phyloP scores from a whole-genome alignment of 2,797 vertebrate genomes.

The Amblyraja radiata region DNA sequence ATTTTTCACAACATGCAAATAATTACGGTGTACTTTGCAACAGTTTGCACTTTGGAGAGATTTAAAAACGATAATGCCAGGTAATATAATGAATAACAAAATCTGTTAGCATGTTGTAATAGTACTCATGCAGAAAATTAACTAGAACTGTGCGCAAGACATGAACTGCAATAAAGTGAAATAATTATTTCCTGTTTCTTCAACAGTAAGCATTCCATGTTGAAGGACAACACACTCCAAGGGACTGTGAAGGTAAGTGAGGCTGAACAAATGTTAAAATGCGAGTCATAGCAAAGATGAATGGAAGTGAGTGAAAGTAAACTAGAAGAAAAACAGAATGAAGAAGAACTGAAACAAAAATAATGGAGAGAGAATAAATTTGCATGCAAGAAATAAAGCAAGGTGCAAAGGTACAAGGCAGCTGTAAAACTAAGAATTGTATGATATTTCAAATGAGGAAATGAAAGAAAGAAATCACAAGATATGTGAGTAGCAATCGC shows the following conservation, averaged over 20 bases:
- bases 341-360: background rate
- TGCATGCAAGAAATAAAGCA: background rate
- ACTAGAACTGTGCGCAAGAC: conserved; percentile 4
- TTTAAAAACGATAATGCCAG: background rate
- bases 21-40: background rate
- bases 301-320: background rate
- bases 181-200: conserved; percentile 52
- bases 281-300: background rate
- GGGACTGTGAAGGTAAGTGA: conserved; percentile 92
- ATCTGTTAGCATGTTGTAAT: background rate
- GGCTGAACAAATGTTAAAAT: background rate
- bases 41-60: background rate
- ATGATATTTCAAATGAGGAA: background rate
- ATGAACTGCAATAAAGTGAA: conserved; percentile 15
- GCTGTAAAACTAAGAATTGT: background rate
- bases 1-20: conserved; percentile 16
- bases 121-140: conserved; percentile 4
- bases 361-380: background rate
- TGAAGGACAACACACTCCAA: conserved; percentile 81
- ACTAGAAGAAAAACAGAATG: background rate
- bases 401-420: background rate
- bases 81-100: conserved; percentile 14
- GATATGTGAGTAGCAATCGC: background rate
- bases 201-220: conserved; percentile 83
- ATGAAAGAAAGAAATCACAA: conserved; percentile 1